Evolutionary conservation across 2,797 vertebrate species (phyloP), one percentile per base, ranked within the genome.

Genomic region (Enteromius mattozi): DNA sequence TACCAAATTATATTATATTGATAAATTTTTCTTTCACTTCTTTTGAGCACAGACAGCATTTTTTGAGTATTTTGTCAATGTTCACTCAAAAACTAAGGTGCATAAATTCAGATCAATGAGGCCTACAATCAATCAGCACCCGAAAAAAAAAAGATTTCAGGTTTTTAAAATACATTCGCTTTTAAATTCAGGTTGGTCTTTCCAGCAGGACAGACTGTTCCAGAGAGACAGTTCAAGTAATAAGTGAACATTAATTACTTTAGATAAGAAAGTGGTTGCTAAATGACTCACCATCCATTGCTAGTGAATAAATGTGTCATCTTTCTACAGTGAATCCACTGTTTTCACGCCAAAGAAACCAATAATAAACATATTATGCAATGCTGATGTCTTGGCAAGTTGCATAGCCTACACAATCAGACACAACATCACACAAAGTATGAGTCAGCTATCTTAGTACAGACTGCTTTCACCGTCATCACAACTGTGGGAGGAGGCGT

Each of bases 331-430:
- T 14, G 33, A 77, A 61, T 61, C 13, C 35, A 37, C 59, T 16
- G 47, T 75, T 56, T 70, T 70, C 17, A 59, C 6, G 10, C 35
- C 49, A 71, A 51, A 71, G 10, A 27, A 59, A 81, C n/a, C 8
- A 45, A 59, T 42, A 30, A 30, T 21, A 33, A 81, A 71, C 45
- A 30, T 78, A 42, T 42, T 78, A 59, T 45, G 56, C 16, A 63
- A 56, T 72, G 37, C 59, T 82, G 54, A 6, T 40, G 0, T 56
- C 33, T 70, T 69, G 27, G n/a, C 65, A 70, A 69, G 70, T 65
- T 35, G 24, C 16, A 8, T 72, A 40, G 54, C 27, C 13, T 51
- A 65, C 33, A 75, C 40, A 49, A 82, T 17, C 42, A 27, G 21
- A 63, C 70, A 74, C 14, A 76, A 51, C 17, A 40, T 30, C 35